These are phyloP conservation scores for Sebastes alutus DNA, from an alignment of 2,797 vertebrate genomes.

Conservation along the genomic window DNA sequence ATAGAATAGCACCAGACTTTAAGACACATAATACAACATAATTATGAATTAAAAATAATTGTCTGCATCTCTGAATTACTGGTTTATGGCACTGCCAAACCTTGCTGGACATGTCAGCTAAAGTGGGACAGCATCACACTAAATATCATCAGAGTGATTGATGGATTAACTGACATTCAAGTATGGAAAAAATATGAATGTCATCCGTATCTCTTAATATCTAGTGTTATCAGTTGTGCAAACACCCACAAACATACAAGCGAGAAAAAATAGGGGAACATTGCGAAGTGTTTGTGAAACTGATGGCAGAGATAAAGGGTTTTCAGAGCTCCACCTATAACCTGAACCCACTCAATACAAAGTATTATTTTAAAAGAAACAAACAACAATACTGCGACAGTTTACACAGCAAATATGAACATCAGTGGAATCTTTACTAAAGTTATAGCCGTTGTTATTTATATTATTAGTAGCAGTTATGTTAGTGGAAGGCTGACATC, in stretches of 20 bases:
- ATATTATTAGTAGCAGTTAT: not conserved
- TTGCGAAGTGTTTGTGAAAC: not conserved
- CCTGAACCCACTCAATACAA: not conserved
- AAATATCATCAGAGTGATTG: not conserved
- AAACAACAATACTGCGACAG: not conserved
- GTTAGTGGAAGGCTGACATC: not conserved
- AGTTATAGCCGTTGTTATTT: not conserved
- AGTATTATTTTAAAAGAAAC: not conserved
- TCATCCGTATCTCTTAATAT: not conserved
- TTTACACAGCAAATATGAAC: not conserved
- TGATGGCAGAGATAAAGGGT: not conserved
- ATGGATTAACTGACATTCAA: not conserved
- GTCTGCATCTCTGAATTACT: not conserved
- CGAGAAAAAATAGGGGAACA: not conserved
- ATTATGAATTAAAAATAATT: not conserved
- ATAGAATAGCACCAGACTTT: not conserved
- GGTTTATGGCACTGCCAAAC: not conserved
- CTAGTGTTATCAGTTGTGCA: not conserved
- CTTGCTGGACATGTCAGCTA: not conserved
- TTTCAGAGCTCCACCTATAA: not conserved
- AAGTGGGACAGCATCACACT: not conserved
- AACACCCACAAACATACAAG: not conserved
- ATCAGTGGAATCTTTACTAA: not conserved
- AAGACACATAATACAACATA: not conserved
- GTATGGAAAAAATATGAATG: not conserved